phyloP scores from a whole-genome alignment of 2,113 vertebrate species.

The Archilochus colubris region DNA sequence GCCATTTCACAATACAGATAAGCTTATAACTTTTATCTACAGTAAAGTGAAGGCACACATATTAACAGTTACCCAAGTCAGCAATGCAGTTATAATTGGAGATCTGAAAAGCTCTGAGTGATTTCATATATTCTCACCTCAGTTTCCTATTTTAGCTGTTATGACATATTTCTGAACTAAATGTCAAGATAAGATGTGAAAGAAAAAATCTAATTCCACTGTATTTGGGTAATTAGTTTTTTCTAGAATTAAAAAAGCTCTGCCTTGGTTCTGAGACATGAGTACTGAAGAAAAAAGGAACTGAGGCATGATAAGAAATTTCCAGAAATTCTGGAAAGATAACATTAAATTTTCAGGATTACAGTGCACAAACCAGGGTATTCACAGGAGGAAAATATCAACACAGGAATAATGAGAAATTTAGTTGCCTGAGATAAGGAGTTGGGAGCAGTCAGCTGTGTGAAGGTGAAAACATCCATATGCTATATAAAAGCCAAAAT shows the following conservation, averaged over 20 bases:
- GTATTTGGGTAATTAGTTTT: background rate
- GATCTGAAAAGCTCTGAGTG: background rate
- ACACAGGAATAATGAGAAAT: background rate
- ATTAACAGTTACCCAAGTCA: background rate
- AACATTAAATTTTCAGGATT: background rate
- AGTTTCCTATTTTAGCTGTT: background rate
- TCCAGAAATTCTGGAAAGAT: background rate
- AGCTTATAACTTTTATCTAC: background rate
- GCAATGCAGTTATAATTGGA: conserved; percentile 16
- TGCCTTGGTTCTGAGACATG: background rate
- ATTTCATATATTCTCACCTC: background rate
- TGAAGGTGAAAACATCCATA: background rate
- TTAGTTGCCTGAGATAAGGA: background rate
- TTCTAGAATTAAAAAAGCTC: background rate
- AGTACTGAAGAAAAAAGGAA: background rate
- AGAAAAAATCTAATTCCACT: conserved; percentile 10
- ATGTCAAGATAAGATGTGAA: conserved; percentile 10
- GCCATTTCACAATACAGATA: background rate
- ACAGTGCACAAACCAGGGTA: background rate
- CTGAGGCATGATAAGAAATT: background rate
- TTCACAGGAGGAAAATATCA: background rate
- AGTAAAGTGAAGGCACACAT: background rate
- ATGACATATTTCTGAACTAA: background rate
- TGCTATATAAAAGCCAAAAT: background rate
- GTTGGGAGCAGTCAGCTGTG: background rate